phyloP scores from a whole-genome alignment of 2,113 vertebrate genomes.

The Aythya baeri region DNA sequence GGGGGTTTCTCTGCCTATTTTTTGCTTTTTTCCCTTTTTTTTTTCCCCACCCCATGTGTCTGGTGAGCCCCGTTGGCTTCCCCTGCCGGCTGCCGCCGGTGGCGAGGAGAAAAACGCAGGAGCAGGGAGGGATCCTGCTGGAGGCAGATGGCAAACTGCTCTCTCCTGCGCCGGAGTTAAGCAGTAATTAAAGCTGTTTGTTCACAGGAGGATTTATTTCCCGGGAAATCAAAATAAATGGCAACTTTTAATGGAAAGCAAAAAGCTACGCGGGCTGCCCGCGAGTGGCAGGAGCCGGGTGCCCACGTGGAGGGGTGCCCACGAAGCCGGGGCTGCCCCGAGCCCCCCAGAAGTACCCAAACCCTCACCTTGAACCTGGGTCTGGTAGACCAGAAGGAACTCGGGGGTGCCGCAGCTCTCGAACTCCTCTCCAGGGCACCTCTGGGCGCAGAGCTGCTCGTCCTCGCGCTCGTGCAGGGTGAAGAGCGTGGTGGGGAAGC shows the following conservation, averaged over 20 bases:
- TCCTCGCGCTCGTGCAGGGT: constrained; percentile 91
- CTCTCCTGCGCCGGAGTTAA: neutral
- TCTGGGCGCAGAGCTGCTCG: constrained; percentile 89
- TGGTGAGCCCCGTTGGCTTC: neutral
- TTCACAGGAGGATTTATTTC: neutral
- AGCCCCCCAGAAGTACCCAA: neutral
- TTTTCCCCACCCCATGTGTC: fast-evolving
- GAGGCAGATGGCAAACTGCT: neutral
- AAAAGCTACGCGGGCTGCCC: neutral
- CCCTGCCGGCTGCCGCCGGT: neutral
- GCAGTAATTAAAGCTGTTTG: neutral
- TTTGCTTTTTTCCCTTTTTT: neutral
- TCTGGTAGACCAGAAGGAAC: constrained; percentile 95
- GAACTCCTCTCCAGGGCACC: constrained; percentile 87
- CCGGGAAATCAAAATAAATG: neutral
- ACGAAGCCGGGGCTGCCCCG: fast-evolving
- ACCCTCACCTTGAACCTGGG: constrained; percentile 93
- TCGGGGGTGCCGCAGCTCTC: constrained; percentile 91
- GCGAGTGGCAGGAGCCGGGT: neutral
- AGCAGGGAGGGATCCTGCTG: neutral
- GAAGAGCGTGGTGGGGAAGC: constrained; percentile 91
- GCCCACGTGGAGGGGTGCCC: fast-evolving
- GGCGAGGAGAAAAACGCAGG: neutral
- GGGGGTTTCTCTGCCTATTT: fast-evolving
- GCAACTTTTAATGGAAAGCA: neutral